Percentiles rank a stretch among this genome's conserved stretches.
Evolutionary conservation across 2,888 invertebrate species (phyloP).

Genomic region (Dolichomitus sp.): DNA sequence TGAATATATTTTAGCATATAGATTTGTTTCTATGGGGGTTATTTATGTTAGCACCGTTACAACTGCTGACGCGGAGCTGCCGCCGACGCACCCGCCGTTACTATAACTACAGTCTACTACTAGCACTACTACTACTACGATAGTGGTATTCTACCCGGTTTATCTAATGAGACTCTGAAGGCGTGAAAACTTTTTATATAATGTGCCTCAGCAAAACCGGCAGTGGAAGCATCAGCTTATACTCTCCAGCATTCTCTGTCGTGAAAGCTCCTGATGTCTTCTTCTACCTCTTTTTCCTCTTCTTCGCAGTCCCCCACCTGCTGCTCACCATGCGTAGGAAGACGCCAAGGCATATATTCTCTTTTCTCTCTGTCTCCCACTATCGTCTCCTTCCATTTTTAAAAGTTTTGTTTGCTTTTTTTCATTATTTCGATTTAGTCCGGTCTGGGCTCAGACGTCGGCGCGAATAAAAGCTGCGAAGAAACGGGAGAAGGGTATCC

Average conservation of each 20-base stretch:
- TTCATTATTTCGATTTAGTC: slow-evolving; percentile 11
- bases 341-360: slow-evolving; percentile 10
- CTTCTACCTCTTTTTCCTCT: slow-evolving; percentile 17
- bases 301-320: background rate
- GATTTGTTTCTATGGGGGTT: slow-evolving; percentile 11
- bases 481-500: slow-evolving; percentile 18
- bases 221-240: slow-evolving; percentile 27
- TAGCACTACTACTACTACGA: slow-evolving; percentile 22
- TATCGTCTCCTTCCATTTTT: slow-evolving; percentile 7
- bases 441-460: slow-evolving; percentile 16
- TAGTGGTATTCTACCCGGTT: slow-evolving; percentile 68
- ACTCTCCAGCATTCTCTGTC: slow-evolving; percentile 12
- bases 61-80: background rate
- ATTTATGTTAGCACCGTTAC: background rate
- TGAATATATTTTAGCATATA: background rate
- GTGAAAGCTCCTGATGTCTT: slow-evolving; percentile 53
- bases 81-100: slow-evolving; percentile 32
- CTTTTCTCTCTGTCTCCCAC: background rate
- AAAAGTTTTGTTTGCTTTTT: background rate
- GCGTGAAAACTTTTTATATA: slow-evolving; percentile 48
- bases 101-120: too few relatives aligned
- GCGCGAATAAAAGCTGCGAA: slow-evolving; percentile 42
- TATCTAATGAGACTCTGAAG: slow-evolving; percentile 45
- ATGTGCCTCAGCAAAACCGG: slow-evolving; percentile 12
- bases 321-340: slow-evolving; percentile 24